Base-by-base conservation (phyloP, 2,113 vertebrate species). In the Physeter macrocephalus region DNA sequence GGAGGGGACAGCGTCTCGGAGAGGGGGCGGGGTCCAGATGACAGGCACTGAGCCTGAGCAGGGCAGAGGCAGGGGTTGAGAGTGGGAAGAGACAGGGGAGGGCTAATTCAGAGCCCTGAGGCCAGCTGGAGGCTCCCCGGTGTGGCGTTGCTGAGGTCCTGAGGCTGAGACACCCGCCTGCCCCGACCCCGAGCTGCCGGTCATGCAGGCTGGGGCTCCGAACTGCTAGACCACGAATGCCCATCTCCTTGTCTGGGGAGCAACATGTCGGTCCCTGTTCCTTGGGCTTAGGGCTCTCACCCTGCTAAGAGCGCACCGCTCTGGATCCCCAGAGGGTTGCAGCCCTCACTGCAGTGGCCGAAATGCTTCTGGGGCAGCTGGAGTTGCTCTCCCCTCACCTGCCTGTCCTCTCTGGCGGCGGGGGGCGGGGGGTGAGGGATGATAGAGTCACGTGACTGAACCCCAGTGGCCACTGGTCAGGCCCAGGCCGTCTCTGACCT, bases 371-470 rank as follows among this genome's bases (percentile, higher is more conserved):
- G 67, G 34, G 29, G 8, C 12, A 10, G 3, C 52, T 41, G 59
- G n/a, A 52, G 61, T n/a, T 52, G 4, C 66, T 81, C 54, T 36
- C 57, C 23, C 52, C 41, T 64, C 52, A 23, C 8, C 29, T 46
- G 52, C 31, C 31, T 43, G 21, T 66, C 34, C 23, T 77, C 23
- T 78, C 66, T 92, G 43, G 74, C 12, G 2, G 39, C n/a, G n/a
- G n/a, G n/a, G n/a, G n/a, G n/a, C n/a, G n/a, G 29, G n/a, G 7
- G 0, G 3, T 3, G 29, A 3, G 1, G 18, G 34, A 41, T 62
- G 25, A 39, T 75, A 7, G 43, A 62, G 25, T 85, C 66, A 25
- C 2, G 1, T 57, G 64, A 27, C n/a, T 17, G 57, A 41, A 64
- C 23, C 62, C 54, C 57, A 75, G 64, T 21, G 31, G 23, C 36